Conservation (phyloP, 2,888 invertebrate species). For the Ochropleura plecta region DNA sequence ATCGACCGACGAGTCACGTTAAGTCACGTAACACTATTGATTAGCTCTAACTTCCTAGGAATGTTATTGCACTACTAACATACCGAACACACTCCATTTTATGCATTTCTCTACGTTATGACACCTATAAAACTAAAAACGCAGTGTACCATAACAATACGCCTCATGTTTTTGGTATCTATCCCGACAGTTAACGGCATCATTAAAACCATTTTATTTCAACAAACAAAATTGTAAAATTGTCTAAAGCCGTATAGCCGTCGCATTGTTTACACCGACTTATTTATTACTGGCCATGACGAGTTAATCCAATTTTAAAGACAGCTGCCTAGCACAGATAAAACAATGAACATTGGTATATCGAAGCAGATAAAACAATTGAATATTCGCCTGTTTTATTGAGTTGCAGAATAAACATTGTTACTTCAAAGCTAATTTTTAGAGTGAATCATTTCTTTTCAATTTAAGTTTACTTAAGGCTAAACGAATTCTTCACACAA, state of each 20-base stretch:
- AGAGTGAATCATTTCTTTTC: conserved; percentile 5
- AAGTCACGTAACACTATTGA: conserved; percentile 44
- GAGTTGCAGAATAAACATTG: conserved; percentile 29
- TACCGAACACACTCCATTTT: conserved; percentile 45
- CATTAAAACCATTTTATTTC: conserved; percentile 55
- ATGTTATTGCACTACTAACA: conserved; percentile 30
- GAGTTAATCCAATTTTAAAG: conserved; percentile 75
- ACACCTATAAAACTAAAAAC: conserved; percentile 50
- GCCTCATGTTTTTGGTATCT: conserved; percentile 43
- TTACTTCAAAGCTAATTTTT: conserved; percentile 19
- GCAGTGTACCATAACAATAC: conserved; percentile 32
- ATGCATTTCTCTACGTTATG: conserved; percentile 46
- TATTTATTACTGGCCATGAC: conserved; percentile 74
- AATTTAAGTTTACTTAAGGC: conserved; percentile 11
- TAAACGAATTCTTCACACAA: conserved; percentile 12
- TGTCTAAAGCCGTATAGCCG: conserved; percentile 53
- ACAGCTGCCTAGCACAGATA: conserved; percentile 66
- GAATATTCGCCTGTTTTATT: conserved; percentile 28
- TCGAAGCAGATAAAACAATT: conserved; percentile 31
- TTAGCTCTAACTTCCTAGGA: conserved; percentile 40
- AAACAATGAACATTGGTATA: conserved; percentile 55
- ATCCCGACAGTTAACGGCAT: conserved; percentile 42
- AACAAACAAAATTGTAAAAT: conserved; percentile 56
- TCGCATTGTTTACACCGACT: conserved; percentile 65
- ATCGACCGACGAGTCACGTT: conserved; percentile 13